Evolutionary conservation across 2,888 invertebrate species (phyloP), one percentile per base, ranked within the genome.

Genomic region (Cyrtodaria siliqua): DNA sequence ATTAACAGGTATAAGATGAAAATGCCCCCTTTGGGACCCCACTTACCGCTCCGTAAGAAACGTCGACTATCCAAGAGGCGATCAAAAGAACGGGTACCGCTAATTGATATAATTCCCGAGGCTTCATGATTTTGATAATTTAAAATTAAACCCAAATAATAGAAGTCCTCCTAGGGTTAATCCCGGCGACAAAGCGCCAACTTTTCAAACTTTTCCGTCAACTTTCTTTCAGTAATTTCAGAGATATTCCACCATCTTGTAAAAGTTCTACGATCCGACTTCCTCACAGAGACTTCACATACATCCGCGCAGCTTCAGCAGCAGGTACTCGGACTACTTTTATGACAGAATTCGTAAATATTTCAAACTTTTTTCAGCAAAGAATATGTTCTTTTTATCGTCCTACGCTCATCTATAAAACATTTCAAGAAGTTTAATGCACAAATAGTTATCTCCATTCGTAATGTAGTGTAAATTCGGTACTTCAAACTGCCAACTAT

Each of bases 11-110:
- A 12, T 33, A 50, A 72, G 16, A 50, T 20, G 50, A 47, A n/a
- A 16, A 18, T 12, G n/a, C 76, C 80, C 80, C 50, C 9, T 40
- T 16, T 20, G 67, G 66, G 26, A 14, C 76, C 76, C 63, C 70
- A 73, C 80, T 80, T 67, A 80, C 76, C 80, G 80, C 76, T 63
- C 80, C 80, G 76, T 80, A 61, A 53, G 80, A 74, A 63, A 77
- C 63, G 60, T 80, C 80, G 61, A 77, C 57, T 69, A 80, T 80
- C 76, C 68, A 66, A 55, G 76, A 70, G 49, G 56, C 69, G 16
- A 80, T 59, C 49, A 80, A 38, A 64, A 80, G 59, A 40, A 67
- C 53, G 27, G 80, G 74, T 40, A 80, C 23, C 60, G 64, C 55
- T n/a, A 61, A 42, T 20, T 53, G 57, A 29, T 61, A 44, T 16